Evolutionary conservation across 2,113 vertebrate species (phyloP), one percentile per base, ranked within the genome.

Genomic region (Dicerorhinus sumatrensis): DNA sequence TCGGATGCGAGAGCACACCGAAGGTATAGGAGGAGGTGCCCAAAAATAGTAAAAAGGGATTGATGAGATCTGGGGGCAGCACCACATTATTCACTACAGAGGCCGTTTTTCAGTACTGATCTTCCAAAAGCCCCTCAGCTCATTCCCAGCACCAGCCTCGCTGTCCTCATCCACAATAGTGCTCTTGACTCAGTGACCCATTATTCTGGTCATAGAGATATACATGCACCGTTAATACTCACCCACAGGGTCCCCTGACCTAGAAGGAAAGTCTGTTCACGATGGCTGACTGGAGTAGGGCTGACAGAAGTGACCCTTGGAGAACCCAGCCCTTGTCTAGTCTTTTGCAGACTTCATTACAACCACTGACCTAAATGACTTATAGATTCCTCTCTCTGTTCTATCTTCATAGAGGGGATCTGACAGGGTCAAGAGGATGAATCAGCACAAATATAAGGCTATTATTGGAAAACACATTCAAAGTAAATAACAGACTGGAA

Each of bases 391-490:
- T 88, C 77, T 85, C 75, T 85, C 42, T 94, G 36, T 54, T 85
- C 9, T 69, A 1, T 89, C 83, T 87, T 72, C 58, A 54, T 27
- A n/a, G 25, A 79, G 48, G 16, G 8, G 4, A 70, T 48, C 62
- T 76, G 79, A 60, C 56, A 95, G 77, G 48, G 62, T 89, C 29
- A 51, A 69, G 46, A 73, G 62, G 87, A 69, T 79, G 91, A 86
- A 70, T 97, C 91, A 79, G 91, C 91, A 94, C 67, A 85, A 91
- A 93, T 77, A 54, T 29, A 65, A 87, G n/a, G 48, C 62, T 93
- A 94, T 94, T 90, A 94, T 10, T 79, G 83, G 79, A 97, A 95
- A 97, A 96, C 79, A 58, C 83, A 92, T 92, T 96, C 91, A 51
- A 79, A 84, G 88, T 77, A 86, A 92, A 79, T 95, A 84, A 92